Evolutionary conservation across 2,888 invertebrate genomes (phyloP).

Genomic region (Amiota minor): DNA sequence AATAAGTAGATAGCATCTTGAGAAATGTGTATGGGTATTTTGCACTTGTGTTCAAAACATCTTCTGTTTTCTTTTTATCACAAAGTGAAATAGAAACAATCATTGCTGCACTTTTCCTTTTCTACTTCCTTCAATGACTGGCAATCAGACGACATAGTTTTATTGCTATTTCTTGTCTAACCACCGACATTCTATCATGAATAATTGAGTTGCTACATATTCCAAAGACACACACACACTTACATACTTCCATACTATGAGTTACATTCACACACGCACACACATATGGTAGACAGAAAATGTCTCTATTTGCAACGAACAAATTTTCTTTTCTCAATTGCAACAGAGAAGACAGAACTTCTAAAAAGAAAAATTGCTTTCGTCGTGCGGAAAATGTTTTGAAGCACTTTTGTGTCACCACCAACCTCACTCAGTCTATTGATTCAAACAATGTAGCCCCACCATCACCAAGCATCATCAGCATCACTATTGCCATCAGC

Average conservation of each 20-base stretch:
- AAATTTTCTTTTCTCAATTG: not conserved
- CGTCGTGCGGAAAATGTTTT: conserved; percentile 13
- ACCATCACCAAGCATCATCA: not conserved
- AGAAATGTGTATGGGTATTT: too few species aligned
- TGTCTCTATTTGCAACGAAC: too few species aligned
- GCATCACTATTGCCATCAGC: not conserved
- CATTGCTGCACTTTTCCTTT: too few species aligned
- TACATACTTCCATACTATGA: not conserved
- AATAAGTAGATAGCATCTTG: too few species aligned
- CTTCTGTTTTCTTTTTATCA: too few species aligned
- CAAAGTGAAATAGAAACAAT: too few species aligned
- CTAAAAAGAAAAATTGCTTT: conserved; percentile 9
- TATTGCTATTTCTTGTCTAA: not conserved
- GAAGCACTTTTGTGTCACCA: not conserved
- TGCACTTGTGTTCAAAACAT: too few species aligned
- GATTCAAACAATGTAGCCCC: too few species aligned
- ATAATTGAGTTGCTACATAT: conserved; percentile 12
- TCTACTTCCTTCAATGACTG: too few species aligned
- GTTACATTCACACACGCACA: not conserved
- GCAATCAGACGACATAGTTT: not conserved
- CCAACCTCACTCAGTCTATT: too few species aligned
- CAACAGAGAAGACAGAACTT: not conserved
- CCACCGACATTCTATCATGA: conserved; percentile 12
- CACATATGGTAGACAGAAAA: not conserved
- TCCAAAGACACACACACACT: not conserved